Evolutionary conservation across 2,888 invertebrate genomes (phyloP).

Genomic region (Drosophila imparisetae): DNA sequence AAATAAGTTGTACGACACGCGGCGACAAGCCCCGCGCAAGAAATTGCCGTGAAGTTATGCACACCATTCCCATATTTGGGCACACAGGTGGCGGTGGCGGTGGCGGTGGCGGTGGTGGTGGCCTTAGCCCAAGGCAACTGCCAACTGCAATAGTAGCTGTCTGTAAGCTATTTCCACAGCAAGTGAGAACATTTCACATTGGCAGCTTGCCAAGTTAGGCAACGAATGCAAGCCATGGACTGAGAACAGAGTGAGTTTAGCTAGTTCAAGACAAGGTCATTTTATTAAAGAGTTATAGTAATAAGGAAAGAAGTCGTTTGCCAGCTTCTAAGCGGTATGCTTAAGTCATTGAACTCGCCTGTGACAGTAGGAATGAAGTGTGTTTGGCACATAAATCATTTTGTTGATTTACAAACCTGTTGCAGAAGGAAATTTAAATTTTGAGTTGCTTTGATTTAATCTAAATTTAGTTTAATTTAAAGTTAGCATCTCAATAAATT

Average conservation of each 20-base stretch:
- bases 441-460: not conserved
- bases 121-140: conserved; percentile 70
- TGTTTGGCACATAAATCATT: not conserved
- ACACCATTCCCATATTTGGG: conserved; percentile 67
- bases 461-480: not conserved
- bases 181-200: conserved; percentile 33
- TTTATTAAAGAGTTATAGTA: not conserved
- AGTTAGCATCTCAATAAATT: not conserved
- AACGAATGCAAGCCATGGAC: conserved; percentile 27
- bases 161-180: conserved; percentile 14
- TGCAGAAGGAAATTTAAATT: not conserved
- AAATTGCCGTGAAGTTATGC: conserved; percentile 75
- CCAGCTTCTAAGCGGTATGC: not conserved
- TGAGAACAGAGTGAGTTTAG: conserved; percentile 10
- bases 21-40: conserved; percentile 62
- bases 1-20: conserved; percentile 77
- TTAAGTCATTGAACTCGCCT: conserved; percentile 1
- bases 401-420: not conserved
- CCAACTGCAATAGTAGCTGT: conserved; percentile 27
- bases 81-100: conserved; percentile 55
- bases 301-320: not conserved
- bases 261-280: conserved; percentile 43
- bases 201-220: conserved; percentile 36
- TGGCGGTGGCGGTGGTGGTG: conserved; percentile 40
- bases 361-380: not conserved